These are phyloP conservation scores for Theristicus caerulescens DNA, from an alignment of 2,113 vertebrate species.

Conservation along the genomic window DNA sequence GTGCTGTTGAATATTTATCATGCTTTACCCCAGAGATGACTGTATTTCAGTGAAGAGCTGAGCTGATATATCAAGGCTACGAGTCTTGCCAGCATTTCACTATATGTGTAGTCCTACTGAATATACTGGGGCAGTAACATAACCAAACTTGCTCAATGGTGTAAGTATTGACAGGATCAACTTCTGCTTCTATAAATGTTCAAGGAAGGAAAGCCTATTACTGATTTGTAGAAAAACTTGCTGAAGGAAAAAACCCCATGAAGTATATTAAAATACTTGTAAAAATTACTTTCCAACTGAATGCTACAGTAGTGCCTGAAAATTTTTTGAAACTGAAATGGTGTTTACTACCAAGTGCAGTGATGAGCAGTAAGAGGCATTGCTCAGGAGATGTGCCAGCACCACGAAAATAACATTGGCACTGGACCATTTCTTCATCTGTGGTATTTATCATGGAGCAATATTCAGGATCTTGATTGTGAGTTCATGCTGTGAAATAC, in stretches of 20 bases:
- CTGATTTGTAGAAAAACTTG: not conserved
- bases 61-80: slow-evolving; percentile 34
- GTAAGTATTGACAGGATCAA: not conserved
- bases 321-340: not conserved
- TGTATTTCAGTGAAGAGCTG: slow-evolving; percentile 43
- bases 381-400: slow-evolving; percentile 42
- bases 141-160: not conserved
- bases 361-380: not conserved
- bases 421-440: slow-evolving; percentile 49
- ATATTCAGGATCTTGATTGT: slow-evolving; percentile 53
- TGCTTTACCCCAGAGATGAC: not conserved
- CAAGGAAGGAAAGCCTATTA: not conserved
- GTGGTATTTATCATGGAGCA: slow-evolving; percentile 52
- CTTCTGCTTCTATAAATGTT: not conserved
- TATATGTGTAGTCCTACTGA: not conserved
- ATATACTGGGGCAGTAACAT: not conserved
- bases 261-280: not conserved
- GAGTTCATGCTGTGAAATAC: slow-evolving; percentile 65
- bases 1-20: slow-evolving; percentile 55
- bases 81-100: slow-evolving; percentile 11
- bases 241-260: not conserved
- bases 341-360: slow-evolving; percentile 5
- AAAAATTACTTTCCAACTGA: not conserved
- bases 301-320: not conserved
- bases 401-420: slow-evolving; percentile 46